phyloP scores from a whole-genome alignment of 2,888 invertebrate genomes.

The Dolichopus griseipennis region DNA sequence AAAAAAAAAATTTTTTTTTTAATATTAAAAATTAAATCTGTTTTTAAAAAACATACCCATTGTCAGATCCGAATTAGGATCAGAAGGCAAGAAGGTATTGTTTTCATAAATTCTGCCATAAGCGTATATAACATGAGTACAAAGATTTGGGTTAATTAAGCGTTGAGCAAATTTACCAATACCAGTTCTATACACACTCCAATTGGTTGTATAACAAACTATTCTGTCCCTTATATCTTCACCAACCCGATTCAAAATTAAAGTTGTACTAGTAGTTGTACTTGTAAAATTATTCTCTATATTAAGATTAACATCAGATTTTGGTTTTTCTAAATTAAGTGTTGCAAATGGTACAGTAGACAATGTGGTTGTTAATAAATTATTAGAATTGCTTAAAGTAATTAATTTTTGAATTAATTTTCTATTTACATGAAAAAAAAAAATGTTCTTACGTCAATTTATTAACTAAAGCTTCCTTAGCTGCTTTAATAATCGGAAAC shows the following conservation, averaged over 20 bases:
- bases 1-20: too few relatives aligned
- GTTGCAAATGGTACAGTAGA: too few relatives aligned
- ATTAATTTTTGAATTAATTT: neutral
- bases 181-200: constrained; percentile 1
- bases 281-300: neutral
- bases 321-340: too few relatives aligned
- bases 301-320: too few relatives aligned
- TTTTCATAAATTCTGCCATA: neutral
- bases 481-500: neutral
- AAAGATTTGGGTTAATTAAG: neutral
- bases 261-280: neutral
- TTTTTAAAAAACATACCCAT: neutral
- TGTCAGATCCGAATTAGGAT: neutral
- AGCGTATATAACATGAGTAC: neutral
- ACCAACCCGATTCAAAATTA: neutral
- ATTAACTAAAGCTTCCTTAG: neutral
- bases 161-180: neutral
- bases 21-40: too few relatives aligned
- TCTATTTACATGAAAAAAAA: neutral
- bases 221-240: neutral
- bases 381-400: neutral
- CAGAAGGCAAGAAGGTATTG: neutral
- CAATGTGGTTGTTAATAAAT: neutral
- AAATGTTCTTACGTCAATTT: neutral
- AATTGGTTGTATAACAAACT: neutral